Conservation (phyloP, 2,113 vertebrate species). For the Fulmarus glacialis region DNA sequence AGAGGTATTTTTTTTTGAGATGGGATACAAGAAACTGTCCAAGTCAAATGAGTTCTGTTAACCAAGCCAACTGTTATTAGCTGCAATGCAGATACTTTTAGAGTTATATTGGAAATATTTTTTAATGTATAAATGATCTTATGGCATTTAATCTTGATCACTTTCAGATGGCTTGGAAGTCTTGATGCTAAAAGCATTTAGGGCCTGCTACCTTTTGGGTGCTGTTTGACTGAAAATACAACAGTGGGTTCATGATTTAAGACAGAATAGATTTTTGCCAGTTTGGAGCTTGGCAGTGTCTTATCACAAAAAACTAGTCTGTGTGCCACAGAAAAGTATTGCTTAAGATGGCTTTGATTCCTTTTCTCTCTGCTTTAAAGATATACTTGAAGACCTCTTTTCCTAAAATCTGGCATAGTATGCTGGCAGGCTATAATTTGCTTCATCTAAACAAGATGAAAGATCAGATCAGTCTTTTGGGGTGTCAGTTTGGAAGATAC, state of each 20-base stretch:
- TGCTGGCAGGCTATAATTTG: not conserved
- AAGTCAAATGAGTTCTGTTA: not conserved
- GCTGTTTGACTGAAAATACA: not conserved
- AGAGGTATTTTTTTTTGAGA: not conserved
- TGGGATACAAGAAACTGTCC: not conserved
- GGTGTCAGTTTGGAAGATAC: not conserved
- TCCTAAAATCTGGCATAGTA: not conserved
- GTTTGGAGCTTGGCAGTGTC: not conserved
- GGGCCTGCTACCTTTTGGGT: not conserved
- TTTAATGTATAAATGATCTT: not conserved
- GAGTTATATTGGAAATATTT: not conserved
- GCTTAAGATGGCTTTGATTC: not conserved
- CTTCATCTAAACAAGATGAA: not conserved
- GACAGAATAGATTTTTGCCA: not conserved
- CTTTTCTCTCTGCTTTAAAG: not conserved
- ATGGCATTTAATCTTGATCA: not conserved
- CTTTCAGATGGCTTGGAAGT: not conserved
- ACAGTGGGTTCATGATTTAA: not conserved
- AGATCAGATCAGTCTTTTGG: not conserved
- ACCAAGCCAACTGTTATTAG: not conserved
- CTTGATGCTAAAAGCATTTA: not conserved
- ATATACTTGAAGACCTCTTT: not conserved
- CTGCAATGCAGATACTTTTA: not conserved
- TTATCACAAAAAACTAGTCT: not conserved
- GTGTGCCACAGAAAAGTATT: not conserved